Base-by-base conservation (phyloP, 2,888 invertebrate species). In the Oconnorella tubifera region DNA sequence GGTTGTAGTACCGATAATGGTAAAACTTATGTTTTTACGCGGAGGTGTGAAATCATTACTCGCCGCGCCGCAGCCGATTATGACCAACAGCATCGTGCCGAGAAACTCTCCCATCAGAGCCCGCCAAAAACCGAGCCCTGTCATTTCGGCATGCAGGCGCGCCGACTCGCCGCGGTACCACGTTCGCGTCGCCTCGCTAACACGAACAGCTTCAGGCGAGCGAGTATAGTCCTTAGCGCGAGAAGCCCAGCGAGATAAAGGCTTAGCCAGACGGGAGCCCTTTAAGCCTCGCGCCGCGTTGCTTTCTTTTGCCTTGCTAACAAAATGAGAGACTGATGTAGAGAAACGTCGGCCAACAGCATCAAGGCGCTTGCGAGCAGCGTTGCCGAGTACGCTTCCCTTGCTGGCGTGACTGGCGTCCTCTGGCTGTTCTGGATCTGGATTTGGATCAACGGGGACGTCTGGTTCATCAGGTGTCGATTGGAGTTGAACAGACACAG, bases 41-140 rank as follows among this genome's bases (percentile, higher is more conserved):
- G 14, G 14, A 6, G 4, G 23, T 6, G 53, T 6, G 25, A 51
- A 6, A 27, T 51, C 53, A 40, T 40, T 19, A 6, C 14, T 19
- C 23, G 25, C 53, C 10, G 53, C 53, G 6, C 53, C 53, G 25
- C 53, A 51, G 53, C 53, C 53, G 53, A 51, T 51, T 27, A 51
- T 23, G 14, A 51, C 53, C 14, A 51, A 27, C 53, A 51, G 53
- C 10, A 25, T 4, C 6, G 53, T 51, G 14, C 53, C 53, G 53
- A 51, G 6, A 6, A 19, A 51, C 53, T 51, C 53, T 19, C 53
- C 53, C 14, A 25, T 23, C 53, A 51, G 10, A 6, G 53, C 10
- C 14, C 53, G 14, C 53, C 53, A 51, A 23, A 51, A 51, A 19
- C 53, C 25, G 23, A 51, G 6, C 25, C 25, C 53, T 6, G 25